Base-by-base conservation (phyloP, 1,140 invertebrate genomes). In the Polypedilum vanderplanki region DNA sequence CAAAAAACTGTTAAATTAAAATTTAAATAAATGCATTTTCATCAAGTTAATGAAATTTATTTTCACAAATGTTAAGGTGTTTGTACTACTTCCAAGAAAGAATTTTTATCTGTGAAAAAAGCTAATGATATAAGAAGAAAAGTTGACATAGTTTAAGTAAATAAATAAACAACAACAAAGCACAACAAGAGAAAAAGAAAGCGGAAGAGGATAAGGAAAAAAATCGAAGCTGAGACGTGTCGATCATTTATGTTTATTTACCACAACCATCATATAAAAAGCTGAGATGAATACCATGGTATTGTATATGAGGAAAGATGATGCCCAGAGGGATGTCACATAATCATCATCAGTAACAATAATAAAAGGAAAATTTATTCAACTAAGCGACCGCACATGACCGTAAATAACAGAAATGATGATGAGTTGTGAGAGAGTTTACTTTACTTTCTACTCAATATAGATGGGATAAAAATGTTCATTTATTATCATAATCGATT, bases 401-500 rank as follows among this genome's bases (percentile, higher is more conserved):
- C 46, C 46, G n/a, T 57, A 57, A 57, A 57, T 33, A n/a, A n/a
- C 46, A 4, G 46, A 57, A 33, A 33, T 33, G 24, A 33, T 33
- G 24, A 33, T 33, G 24, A 33, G 24, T 33, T n/a, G n/a, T 57
- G 46, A 57, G 8, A n/a, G n/a, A 57, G 15, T 57, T n/a, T n/a
- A n/a, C n/a, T n/a, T n/a, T n/a, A n/a, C n/a, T n/a, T n/a, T n/a
- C n/a, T n/a, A n/a, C n/a, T n/a, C n/a, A n/a, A n/a, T n/a, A n/a
- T n/a, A n/a, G 12, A n/a, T n/a, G 46, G 10, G 46, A 57, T n/a
- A 9, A 70, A 33, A 33, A 33, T 33, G 18, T 70, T 18, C 65
- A 22, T 70, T 70, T 70, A 70, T 70, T 70, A 70, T 70, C 17
- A 70, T 70, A 70, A 70, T 70, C 65, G 65, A 70, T 70, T 70